phyloP scores from a whole-genome alignment of 2,113 vertebrate species.

The Thamnophis sirtalis region DNA sequence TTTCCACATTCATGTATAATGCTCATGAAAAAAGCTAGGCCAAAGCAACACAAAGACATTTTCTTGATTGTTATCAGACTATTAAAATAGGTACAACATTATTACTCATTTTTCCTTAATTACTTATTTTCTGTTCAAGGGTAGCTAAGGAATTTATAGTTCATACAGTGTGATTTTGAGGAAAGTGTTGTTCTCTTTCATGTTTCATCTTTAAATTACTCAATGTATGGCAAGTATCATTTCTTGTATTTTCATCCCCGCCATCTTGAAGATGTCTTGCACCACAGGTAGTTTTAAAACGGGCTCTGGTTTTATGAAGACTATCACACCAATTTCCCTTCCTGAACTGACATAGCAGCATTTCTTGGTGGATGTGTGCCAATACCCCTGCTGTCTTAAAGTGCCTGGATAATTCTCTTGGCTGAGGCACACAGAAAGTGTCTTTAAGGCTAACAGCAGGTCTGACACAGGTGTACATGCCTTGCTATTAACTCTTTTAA shows the following conservation, averaged over 20 bases:
- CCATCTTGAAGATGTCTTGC: neutral
- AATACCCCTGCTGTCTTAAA: neutral
- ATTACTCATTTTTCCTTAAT: constrained; percentile 2
- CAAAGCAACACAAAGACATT: neutral
- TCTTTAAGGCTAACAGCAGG: neutral
- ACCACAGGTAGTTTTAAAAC: neutral
- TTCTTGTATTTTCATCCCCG: neutral
- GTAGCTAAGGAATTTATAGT: neutral
- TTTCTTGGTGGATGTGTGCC: neutral
- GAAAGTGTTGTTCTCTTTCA: neutral
- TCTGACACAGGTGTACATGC: neutral
- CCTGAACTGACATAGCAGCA: neutral
- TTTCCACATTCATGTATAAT: neutral
- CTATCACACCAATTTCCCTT: neutral
- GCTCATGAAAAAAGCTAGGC: neutral
- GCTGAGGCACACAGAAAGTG: neutral
- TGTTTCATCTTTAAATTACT: constrained; percentile 16
- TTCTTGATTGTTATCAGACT: neutral
- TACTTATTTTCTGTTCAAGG: constrained; percentile 11
- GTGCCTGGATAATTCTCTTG: neutral
- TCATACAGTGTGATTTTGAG: fast-evolving
- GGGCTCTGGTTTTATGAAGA: neutral
- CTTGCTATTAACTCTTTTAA: neutral
- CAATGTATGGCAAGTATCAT: neutral
- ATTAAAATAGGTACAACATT: constrained; percentile 45